These are phyloP conservation scores for Coracopsis vasa DNA, from an alignment of 2,113 vertebrate species.

Conservation along the genomic window DNA sequence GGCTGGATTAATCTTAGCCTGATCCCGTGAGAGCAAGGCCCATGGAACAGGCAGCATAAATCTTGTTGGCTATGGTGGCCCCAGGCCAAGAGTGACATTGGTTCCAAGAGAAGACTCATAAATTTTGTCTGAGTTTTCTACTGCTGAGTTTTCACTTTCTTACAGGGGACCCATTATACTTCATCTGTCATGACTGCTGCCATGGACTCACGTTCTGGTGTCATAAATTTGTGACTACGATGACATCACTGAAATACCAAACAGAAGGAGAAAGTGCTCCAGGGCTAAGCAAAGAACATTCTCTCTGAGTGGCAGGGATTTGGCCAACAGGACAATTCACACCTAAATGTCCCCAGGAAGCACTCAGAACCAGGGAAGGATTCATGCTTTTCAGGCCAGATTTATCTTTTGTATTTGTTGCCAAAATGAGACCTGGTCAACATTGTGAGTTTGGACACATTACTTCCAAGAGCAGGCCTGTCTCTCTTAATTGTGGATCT, in stretches of 20 bases:
- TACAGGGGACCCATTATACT: neutral
- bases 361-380: neutral
- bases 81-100: neutral
- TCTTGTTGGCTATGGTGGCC: neutral
- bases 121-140: neutral
- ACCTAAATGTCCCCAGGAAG: neutral
- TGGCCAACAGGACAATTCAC: neutral
- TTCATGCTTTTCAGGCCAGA: neutral
- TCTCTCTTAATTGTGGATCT: neutral
- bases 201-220: accelerated
- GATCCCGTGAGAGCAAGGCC: neutral
- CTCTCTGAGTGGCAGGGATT: neutral
- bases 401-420: neutral
- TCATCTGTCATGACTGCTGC: neutral
- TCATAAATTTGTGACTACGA: neutral
- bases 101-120: neutral
- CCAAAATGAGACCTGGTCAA: neutral
- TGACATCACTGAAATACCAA: neutral
- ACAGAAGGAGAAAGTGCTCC: neutral
- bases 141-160: neutral
- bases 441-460: neutral
- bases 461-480: neutral
- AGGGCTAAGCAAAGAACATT: neutral
- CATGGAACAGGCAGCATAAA: accelerated
- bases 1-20: neutral